Base-by-base conservation (phyloP, 1,140 invertebrate genomes). In the Heliothis virescens region DNA sequence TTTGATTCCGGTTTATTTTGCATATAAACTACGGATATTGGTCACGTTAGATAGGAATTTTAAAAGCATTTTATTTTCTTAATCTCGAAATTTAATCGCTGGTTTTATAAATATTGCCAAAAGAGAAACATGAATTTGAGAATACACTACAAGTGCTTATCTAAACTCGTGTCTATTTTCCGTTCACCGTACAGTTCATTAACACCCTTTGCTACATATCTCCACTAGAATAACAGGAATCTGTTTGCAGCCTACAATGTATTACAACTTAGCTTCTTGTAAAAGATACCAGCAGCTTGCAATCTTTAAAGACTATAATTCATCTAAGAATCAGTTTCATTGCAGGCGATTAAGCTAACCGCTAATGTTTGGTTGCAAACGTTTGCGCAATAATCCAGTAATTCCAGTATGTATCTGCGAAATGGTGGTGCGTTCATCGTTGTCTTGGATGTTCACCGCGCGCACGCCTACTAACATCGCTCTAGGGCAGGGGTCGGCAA, bases 321-420 rank as follows among this genome's bases (percentile, higher is more conserved):
- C 71, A 72, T 67, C 75, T 75, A 50, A 62, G 71, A 75, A 83
- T 83, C 74, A 71, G 82, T 85, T 82, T 79, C 74, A 86, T 82
- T 82, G 78, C 62, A 47, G 62, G 79, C 69, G 85, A 85, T 86
- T 85, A 85, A 78, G 63, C 48, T 84, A 81, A 82, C 81, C 82
- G 62, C 82, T 83, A 78, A 84, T 82, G 76, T 62, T 62, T 75
- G 75, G 67, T 73, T 85, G 74, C 60, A 75, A 85, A 78, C 81
- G 69, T 79, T 80, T 85, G 80, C 47, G 72, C 48, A 71, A 73
- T 81, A 79, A 79, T 81, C 79, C 67, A 80, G 82, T 84, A 80
- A 82, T 79, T 80, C 75, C 21, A 76, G 69, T 82, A 59, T 47
- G 75, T 77, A 65, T 78, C 75, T 67, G 63, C 52, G 67, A 79